A percentile compares a stretch with the other conserved stretches of the same genome.
Conservation (phyloP, 2,888 invertebrate species). For the Morpho deidamia region DNA sequence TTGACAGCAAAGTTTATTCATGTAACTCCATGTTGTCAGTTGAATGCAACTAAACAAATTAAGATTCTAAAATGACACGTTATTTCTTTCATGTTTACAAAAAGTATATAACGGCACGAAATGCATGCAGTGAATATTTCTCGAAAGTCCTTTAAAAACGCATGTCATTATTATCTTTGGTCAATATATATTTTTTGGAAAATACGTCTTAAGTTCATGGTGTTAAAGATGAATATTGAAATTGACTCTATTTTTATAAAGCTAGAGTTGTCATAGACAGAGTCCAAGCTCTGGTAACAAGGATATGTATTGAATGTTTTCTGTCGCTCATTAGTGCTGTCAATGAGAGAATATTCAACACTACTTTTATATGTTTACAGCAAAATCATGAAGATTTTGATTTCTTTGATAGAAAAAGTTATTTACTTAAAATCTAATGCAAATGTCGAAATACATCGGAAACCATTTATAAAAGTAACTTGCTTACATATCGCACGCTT, state of each 20-base stretch:
- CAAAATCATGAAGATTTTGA: too few relatives aligned
- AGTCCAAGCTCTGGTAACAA: conserved; percentile 16
- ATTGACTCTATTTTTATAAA: conserved; percentile 5
- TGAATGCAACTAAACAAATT: conserved; percentile 1
- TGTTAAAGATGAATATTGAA: conserved; percentile 1
- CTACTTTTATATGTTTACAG: too few relatives aligned
- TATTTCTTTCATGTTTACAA: neutral
- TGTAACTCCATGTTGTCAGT: neutral
- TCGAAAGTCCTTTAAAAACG: conserved; percentile 11
- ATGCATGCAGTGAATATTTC: conserved; percentile 8
- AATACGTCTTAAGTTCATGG: neutral
- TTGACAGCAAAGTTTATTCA: neutral
- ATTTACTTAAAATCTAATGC: too few relatives aligned
- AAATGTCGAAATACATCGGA: too few relatives aligned
- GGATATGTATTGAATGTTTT: conserved; percentile 15
- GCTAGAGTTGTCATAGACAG: conserved; percentile 20
- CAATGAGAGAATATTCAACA: neutral
- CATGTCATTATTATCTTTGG: conserved; percentile 13
- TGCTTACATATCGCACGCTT: too few relatives aligned
- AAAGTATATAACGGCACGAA: conserved; percentile 10
- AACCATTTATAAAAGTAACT: too few relatives aligned
- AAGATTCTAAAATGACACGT: neutral
- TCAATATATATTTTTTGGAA: neutral
- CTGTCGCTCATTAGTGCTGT: conserved; percentile 4
- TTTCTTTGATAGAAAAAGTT: too few relatives aligned